Evolutionary conservation across 2,888 invertebrate species (phyloP).

Genomic region (Pegoplata infirma): DNA sequence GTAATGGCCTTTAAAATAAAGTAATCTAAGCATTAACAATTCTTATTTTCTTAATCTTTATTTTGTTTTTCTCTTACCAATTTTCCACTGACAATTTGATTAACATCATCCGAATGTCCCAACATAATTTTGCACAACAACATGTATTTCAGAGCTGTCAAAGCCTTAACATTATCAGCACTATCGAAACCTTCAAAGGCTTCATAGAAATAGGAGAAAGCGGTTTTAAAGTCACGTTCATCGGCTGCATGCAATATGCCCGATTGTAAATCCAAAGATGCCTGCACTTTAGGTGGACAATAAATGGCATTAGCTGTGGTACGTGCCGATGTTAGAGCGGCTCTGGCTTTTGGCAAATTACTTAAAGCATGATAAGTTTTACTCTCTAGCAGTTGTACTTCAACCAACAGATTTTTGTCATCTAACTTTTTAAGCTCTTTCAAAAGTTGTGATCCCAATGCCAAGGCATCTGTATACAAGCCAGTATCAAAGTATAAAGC

Average conservation of each 20-base stretch:
- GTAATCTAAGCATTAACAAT: not conserved
- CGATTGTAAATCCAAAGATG: conserved; percentile 97
- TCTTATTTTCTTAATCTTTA: not conserved
- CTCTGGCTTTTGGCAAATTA: conserved; percentile 96
- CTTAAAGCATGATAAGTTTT: conserved; percentile 99
- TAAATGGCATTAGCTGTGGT: conserved; percentile 99
- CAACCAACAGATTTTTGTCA: conserved; percentile 98
- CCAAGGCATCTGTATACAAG: conserved; percentile 91
- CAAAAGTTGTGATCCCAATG: conserved; percentile 90
- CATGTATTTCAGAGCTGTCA: conserved; percentile 99
- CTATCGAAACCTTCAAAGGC: conserved; percentile 99
- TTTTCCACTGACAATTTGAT: conserved; percentile 96
- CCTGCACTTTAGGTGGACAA: conserved; percentile 99
- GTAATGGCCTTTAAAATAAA: conserved; percentile 85
- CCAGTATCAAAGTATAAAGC: conserved; percentile 96
- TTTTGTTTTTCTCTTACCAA: conserved; percentile 78
- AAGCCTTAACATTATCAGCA: conserved; percentile 92
- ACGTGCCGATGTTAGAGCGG: conserved; percentile 97
- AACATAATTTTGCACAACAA: conserved; percentile 99
- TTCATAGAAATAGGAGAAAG: conserved; percentile 99
- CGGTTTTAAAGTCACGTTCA: conserved; percentile 99
- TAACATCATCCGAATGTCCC: conserved; percentile 97
- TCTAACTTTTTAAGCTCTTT: conserved; percentile 98
- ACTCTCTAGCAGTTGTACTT: conserved; percentile 98
- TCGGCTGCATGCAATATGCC: conserved; percentile 99